Conservation (phyloP, 2,888 invertebrate genomes). For the Drosophila merina region DNA sequence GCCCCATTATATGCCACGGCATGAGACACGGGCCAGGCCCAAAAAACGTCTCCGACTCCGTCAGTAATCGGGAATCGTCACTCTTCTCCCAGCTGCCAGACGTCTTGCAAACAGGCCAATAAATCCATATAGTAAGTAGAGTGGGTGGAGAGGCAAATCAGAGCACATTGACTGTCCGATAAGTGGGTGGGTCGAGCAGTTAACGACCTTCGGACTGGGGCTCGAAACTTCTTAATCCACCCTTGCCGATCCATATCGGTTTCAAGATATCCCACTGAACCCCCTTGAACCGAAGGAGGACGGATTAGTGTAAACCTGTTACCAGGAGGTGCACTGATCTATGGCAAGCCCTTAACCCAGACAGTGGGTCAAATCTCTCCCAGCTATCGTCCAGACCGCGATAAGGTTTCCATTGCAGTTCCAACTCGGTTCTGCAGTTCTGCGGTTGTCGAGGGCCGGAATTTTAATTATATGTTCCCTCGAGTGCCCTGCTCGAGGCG, state of each 20-base stretch:
- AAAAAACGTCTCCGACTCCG: constrained; percentile 19
- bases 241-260: constrained; percentile 14
- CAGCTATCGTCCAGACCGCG: constrained; percentile 3
- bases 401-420: constrained; percentile 17
- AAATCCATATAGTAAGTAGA: constrained; percentile 41
- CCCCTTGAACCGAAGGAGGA: constrained; percentile 52
- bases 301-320: constrained; percentile 1
- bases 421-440: constrained; percentile 1
- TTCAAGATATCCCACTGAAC: constrained; percentile 51
- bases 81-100: constrained; percentile 29
- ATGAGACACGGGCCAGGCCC: constrained; percentile 43
- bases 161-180: constrained; percentile 35
- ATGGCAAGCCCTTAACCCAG: constrained; percentile 16
- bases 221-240: constrained; percentile 5
- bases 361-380: constrained; percentile 39
- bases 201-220: constrained; percentile 7
- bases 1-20: constrained; percentile 51
- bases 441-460: constrained; percentile 45
- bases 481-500: constrained; percentile 45
- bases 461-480: constrained; percentile 62
- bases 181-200: constrained; percentile 25
- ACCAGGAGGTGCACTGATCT: constrained; percentile 4
- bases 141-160: constrained; percentile 30
- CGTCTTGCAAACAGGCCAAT: constrained; percentile 42
- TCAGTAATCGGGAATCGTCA: constrained; percentile 3